Percentiles rank a stretch among this genome's conserved stretches.
phyloP scores from a whole-genome alignment of 2,113 vertebrate genomes.

The Oenanthe melanoleuca region DNA sequence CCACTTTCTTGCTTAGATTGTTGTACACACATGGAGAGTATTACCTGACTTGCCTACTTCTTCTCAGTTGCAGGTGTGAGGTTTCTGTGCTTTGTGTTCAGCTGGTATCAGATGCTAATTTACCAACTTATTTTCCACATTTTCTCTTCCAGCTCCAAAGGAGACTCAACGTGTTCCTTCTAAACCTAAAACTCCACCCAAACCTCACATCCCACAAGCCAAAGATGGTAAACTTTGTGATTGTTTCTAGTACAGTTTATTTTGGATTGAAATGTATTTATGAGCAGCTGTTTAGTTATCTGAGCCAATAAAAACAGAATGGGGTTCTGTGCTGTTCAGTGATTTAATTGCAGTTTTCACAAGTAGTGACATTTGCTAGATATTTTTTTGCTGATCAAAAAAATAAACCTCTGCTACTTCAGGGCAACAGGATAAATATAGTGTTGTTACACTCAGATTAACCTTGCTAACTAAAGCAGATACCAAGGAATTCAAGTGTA shows the following conservation, averaged over 20 bases:
- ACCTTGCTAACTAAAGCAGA: background rate
- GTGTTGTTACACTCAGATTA: background rate
- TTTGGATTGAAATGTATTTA: background rate
- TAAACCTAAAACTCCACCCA: constrained; percentile 61
- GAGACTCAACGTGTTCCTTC: constrained; percentile 39
- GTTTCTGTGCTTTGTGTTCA: background rate
- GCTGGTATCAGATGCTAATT: background rate
- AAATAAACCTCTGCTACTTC: background rate
- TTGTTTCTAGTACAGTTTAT: background rate
- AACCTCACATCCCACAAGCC: constrained; percentile 51
- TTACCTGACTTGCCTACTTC: background rate
- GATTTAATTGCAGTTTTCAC: background rate
- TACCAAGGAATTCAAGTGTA: background rate
- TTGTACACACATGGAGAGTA: background rate
- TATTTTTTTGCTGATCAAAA: background rate
- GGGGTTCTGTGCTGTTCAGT: background rate
- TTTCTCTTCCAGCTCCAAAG: constrained; percentile 72
- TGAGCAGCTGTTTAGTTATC: background rate
- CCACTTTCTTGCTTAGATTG: background rate
- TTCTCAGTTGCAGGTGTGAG: constrained; percentile 27
- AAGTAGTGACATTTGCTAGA: background rate
- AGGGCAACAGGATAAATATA: background rate
- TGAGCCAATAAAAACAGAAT: background rate
- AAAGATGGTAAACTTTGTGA: constrained; percentile 73
- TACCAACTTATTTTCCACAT: background rate